Base-by-base conservation (phyloP, 2,113 vertebrate species). In the Eolophus roseicapilla region DNA sequence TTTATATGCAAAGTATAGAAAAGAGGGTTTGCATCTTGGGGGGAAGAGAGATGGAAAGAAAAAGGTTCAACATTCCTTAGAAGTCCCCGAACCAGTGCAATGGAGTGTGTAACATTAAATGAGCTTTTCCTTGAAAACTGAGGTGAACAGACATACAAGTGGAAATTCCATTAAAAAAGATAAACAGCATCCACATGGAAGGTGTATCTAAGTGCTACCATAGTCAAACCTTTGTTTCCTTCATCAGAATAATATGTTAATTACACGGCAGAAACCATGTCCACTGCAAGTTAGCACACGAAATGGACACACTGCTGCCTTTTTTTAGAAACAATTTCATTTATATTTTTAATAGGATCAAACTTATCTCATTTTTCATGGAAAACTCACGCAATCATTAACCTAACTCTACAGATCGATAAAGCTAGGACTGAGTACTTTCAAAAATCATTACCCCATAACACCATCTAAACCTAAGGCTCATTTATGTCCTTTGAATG, bases 11-110 rank as follows among this genome's bases (percentile, higher is more conserved):
- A 68, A 65, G 31, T 15, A 46, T 3, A 44, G 60, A 53, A 47
- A 90, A 60, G 12, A 41, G 7, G 3, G 2, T 17, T 65, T 55
- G 18, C 8, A 16, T 3, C 0, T 12, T n/a, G 20, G 7, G 5
- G 2, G 2, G 4, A 74, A 62, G 39, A 68, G 37, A 75, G 10
- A 82, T 6, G 2, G 25, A 39, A 73, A 81, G 52, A 60, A 88
- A 70, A 65, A 47, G 50, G 27, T 27, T 44, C 44, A 59, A 17
- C 1, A 3, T 10, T 47, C 20, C n/a, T 73, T 29, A 59, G 8
- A 83, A 85, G 79, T 70, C 21, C 17, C 19, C 55, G 83, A 62
- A 75, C 5, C 14, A 50, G 16, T 3, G 9, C 46, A 92, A 44
- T 11, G 19, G 21, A 85, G n/a, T 0, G 4, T 21, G 15, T 13